A percentile compares a stretch with the other conserved stretches of the same genome.
phyloP scores from a whole-genome alignment of 2,113 vertebrate species.

The Gobius niger region DNA sequence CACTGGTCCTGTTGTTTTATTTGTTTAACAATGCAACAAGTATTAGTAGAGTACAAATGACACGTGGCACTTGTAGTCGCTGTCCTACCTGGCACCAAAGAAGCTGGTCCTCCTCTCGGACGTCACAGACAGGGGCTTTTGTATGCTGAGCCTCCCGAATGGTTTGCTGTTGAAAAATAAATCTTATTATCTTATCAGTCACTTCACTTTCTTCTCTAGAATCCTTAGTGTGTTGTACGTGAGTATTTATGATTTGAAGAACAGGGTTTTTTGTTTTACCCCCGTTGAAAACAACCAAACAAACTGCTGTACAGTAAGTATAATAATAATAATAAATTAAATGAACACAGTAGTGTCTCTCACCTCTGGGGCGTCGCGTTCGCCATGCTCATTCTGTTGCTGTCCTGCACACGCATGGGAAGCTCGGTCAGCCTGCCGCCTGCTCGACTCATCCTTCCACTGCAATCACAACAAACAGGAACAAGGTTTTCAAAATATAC shows the following conservation, averaged over 20 bases:
- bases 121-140: conserved; percentile 78
- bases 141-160: conserved; percentile 85
- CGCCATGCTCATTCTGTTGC: conserved; percentile 81
- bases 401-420: conserved; percentile 85
- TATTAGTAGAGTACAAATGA: too few species aligned
- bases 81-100: conserved; percentile 83
- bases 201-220: too few species aligned
- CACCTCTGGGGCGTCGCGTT: conserved; percentile 87
- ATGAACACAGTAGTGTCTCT: neutral
- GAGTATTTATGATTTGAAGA: too few species aligned
- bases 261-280: too few species aligned
- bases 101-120: conserved; percentile 88
- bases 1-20: conserved; percentile 72
- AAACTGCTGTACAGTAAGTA: too few species aligned
- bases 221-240: too few species aligned
- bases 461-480: conserved; percentile 16
- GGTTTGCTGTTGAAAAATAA: conserved; percentile 77
- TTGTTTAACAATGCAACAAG: too few species aligned
- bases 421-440: conserved; percentile 79
- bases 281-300: too few species aligned
- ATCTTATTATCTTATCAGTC: neutral
- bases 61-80: neutral
- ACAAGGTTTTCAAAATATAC: neutral
- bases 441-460: conserved; percentile 73
- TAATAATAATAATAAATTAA: too few species aligned